Conservation (phyloP, 2,797 vertebrate genomes). For the Cyclopterus lumpus region DNA sequence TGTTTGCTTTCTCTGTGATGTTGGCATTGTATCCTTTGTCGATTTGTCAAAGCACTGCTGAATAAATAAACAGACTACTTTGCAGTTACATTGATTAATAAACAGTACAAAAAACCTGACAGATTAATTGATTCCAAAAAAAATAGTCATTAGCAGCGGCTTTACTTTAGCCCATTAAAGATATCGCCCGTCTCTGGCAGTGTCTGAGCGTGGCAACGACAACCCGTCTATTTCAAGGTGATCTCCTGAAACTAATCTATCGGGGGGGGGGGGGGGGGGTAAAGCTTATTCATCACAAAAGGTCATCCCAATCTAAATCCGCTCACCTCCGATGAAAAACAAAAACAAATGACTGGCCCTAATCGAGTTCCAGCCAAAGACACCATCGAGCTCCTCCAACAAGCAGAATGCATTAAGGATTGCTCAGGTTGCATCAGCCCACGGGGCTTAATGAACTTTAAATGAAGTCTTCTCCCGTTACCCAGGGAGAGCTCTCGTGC, state of each 20-base stretch:
- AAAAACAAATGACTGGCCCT: slow-evolving; percentile 27
- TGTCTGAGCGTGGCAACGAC: neutral
- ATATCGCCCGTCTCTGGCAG: neutral
- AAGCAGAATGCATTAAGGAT: slow-evolving; percentile 58
- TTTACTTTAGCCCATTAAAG: neutral
- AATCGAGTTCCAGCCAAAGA: slow-evolving; percentile 26
- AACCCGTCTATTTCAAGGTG: neutral
- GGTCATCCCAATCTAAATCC: slow-evolving; percentile 48
- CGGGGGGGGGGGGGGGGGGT: neutral
- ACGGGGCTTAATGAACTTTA: slow-evolving; percentile 67
- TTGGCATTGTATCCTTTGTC: neutral
- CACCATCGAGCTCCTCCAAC: slow-evolving; percentile 24
- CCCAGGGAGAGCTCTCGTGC: slow-evolving; percentile 51
- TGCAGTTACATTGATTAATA: neutral
- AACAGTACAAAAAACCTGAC: rapidly evolving
- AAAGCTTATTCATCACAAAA: slow-evolving; percentile 25
- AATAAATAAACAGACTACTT: neutral
- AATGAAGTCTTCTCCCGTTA: slow-evolving; percentile 66
- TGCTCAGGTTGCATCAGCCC: slow-evolving; percentile 76
- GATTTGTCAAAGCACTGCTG: neutral
- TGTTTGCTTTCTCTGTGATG: neutral
- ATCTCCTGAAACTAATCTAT: slow-evolving; percentile 39
- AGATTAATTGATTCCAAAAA: neutral
- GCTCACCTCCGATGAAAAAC: slow-evolving; percentile 12
- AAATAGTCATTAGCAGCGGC: neutral